A percentile compares a stretch with the other conserved stretches of the same genome.
Evolutionary conservation across 2,888 invertebrate species (phyloP).

Genomic region (Trachelus stipa): DNA sequence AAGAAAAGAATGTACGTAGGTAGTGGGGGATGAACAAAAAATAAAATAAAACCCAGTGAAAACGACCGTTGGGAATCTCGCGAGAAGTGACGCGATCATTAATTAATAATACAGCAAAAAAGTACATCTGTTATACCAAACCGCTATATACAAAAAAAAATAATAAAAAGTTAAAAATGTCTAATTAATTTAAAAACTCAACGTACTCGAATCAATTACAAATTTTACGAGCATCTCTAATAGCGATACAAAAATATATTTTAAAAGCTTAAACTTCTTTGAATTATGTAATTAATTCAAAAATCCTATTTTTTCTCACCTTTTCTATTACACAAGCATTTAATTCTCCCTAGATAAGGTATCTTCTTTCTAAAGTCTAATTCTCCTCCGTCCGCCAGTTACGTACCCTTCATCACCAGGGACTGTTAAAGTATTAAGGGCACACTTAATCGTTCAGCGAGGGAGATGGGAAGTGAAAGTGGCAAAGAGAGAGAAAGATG

Average conservation of each 20-base stretch:
- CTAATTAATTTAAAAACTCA: not conserved
- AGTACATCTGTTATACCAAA: not conserved
- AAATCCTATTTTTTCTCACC: not conserved
- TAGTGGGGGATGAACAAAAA: not conserved
- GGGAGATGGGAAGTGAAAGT: not conserved
- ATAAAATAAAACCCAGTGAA: constrained; percentile 21
- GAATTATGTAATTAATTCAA: not conserved
- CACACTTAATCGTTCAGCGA: not conserved
- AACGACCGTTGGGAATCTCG: constrained; percentile 58
- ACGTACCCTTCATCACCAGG: not conserved
- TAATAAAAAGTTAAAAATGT: not conserved
- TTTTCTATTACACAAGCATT: not conserved
- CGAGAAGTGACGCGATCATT: constrained; percentile 48
- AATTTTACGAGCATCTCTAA: not conserved
- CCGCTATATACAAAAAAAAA: not conserved
- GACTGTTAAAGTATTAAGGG: not conserved
- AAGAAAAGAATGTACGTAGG: not conserved
- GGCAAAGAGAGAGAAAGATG: not conserved
- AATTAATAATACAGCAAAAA: constrained; percentile 31
- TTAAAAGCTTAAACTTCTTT: not conserved
- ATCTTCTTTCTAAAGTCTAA: not conserved
- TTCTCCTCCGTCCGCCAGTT: not conserved
- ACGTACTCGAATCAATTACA: not conserved
- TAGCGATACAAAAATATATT: not conserved
- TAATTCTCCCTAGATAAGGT: not conserved